These are phyloP conservation scores for Neoniphon sammara DNA, from an alignment of 2,797 vertebrate species.

Conservation along the genomic window DNA sequence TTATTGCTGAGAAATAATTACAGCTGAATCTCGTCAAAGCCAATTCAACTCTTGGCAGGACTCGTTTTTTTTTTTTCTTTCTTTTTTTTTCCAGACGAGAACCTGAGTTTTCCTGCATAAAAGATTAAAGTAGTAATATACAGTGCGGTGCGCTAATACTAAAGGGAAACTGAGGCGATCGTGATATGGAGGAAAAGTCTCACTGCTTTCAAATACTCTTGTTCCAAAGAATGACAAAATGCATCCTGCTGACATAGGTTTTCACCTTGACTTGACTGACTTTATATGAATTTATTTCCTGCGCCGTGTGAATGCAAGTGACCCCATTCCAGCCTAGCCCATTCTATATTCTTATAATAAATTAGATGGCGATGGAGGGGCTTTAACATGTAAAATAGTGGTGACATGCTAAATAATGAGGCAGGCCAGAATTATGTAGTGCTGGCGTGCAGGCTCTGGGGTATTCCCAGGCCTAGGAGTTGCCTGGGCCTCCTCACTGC, in stretches of 20 bases:
- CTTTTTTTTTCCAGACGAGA: constrained; percentile 55
- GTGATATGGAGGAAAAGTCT: constrained; percentile 39
- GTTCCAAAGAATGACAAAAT: constrained; percentile 72
- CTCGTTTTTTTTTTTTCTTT: constrained; percentile 33
- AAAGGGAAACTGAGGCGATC: constrained; percentile 54
- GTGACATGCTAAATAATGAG: constrained; percentile 91
- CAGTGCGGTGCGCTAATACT: constrained; percentile 20
- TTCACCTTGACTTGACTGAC: constrained; percentile 89
- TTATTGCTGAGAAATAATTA: constrained; percentile 86
- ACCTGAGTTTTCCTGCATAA: constrained; percentile 71
- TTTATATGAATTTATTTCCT: constrained; percentile 83
- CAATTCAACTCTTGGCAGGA: constrained; percentile 85
- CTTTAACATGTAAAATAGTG: constrained; percentile 90
- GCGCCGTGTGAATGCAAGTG: constrained; percentile 76
- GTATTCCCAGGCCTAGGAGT: constrained; percentile 79
- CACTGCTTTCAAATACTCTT: constrained; percentile 61
- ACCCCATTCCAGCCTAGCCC: constrained; percentile 83
- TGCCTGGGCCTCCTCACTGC: constrained; percentile 67
- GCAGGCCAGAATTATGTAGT: constrained; percentile 83
- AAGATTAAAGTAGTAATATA: constrained; percentile 73
- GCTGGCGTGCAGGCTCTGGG: constrained; percentile 77
- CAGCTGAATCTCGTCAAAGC: constrained; percentile 86
- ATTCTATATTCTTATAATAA: constrained; percentile 86
- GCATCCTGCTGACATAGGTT: constrained; percentile 80
- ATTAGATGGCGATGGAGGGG: constrained; percentile 84